These are phyloP conservation scores for Ceratoteleas bidentatus DNA, from an alignment of 1,140 invertebrate species.

Conservation along the genomic window DNA sequence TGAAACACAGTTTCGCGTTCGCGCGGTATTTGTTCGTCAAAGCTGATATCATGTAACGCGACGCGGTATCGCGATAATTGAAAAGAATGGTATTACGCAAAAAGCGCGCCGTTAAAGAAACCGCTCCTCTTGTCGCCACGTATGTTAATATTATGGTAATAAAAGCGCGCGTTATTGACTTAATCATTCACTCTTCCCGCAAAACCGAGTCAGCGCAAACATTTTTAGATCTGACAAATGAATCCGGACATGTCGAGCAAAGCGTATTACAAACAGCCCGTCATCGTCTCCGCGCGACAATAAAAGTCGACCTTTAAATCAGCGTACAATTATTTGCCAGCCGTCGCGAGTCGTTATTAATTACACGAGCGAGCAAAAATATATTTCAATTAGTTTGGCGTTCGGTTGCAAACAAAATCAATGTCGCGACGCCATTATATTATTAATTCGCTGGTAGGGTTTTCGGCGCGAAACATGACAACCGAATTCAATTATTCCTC, in stretches of 20 bases:
- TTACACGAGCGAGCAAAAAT: background rate
- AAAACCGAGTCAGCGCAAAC: conserved; percentile 26
- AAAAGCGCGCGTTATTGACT: conserved; percentile 22
- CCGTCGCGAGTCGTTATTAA: too few species aligned
- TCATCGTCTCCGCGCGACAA: background rate
- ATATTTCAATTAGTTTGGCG: background rate
- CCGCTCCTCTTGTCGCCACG: conserved; percentile 1
- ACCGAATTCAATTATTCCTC: background rate
- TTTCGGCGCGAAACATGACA: conserved; percentile 1
- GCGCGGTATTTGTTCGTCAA: too few species aligned
- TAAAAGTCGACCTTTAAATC: conserved; percentile 1
- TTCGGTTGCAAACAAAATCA: conserved; percentile 1
- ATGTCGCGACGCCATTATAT: background rate
- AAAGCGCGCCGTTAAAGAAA: too few species aligned
- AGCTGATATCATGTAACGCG: too few species aligned
- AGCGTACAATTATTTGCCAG: background rate
- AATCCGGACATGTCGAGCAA: conserved; percentile 15
- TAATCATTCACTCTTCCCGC: conserved; percentile 19
- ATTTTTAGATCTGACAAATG: conserved; percentile 43
- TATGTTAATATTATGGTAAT: conserved; percentile 36
- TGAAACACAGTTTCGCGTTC: too few species aligned
- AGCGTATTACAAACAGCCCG: conserved; percentile 4
- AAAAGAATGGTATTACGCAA: too few species aligned
- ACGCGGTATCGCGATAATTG: too few species aligned
- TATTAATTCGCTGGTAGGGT: conserved; percentile 14